Evolutionary conservation across 2,113 vertebrate species (phyloP).

Genomic region (human (Homo sapiens)): GRCh38 chr4:167087001-167087500

Average conservation of each 20-base stretch:
- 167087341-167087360: neutral
- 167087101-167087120: neutral
- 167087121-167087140: neutral
- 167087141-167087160: neutral
- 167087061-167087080: neutral
- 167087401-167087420: neutral
- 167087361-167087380: neutral
- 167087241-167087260: neutral
- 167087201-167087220: neutral
- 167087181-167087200: neutral
- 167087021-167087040: neutral
- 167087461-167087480: neutral
- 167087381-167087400: neutral
- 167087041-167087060: neutral
- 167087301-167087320: neutral
- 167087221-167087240: neutral
- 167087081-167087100: neutral
- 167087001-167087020: neutral
- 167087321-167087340: neutral
- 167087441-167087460: neutral
- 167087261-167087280: neutral
- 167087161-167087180: neutral
- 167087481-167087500: neutral
- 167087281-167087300: neutral
- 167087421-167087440: neutral